Conservation (phyloP, 2,888 invertebrate genomes). For the Brachypalpus laphriformis region DNA sequence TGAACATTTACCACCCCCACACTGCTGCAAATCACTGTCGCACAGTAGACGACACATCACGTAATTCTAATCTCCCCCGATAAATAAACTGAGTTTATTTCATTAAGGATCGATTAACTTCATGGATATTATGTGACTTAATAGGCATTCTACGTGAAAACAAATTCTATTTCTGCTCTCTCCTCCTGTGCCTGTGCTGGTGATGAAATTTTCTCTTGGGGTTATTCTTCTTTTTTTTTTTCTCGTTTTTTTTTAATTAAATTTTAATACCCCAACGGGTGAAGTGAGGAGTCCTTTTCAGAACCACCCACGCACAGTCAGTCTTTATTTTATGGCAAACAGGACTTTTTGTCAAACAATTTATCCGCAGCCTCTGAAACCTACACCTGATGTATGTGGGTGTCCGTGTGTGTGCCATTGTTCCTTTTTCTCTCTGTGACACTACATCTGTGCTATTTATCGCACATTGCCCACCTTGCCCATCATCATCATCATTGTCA, state of each 20-base stretch:
- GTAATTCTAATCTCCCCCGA: background rate
- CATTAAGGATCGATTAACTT: conserved; percentile 44
- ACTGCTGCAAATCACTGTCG: conserved; percentile 18
- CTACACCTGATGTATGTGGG: too few relatives aligned
- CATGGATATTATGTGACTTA: conserved; percentile 28
- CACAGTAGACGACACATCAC: background rate
- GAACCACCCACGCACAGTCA: background rate
- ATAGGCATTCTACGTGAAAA: conserved; percentile 13
- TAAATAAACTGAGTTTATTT: conserved; percentile 22
- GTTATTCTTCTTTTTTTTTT: background rate
- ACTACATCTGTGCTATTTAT: background rate
- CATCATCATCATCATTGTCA: background rate
- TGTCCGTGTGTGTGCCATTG: background rate
- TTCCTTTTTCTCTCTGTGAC: background rate
- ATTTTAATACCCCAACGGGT: conserved; percentile 2
- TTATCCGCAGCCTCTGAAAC: background rate
- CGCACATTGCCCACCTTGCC: background rate
- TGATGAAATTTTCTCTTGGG: background rate
- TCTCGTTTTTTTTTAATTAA: conserved; percentile 21
- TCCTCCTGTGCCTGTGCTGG: background rate
- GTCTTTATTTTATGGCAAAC: background rate
- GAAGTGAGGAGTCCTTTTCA: background rate
- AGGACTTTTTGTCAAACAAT: background rate
- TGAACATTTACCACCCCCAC: background rate
- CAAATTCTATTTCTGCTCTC: background rate